These are phyloP conservation scores for Pomacea maculata DNA, from an alignment of 1,140 invertebrate species.

Conservation along the genomic window DNA sequence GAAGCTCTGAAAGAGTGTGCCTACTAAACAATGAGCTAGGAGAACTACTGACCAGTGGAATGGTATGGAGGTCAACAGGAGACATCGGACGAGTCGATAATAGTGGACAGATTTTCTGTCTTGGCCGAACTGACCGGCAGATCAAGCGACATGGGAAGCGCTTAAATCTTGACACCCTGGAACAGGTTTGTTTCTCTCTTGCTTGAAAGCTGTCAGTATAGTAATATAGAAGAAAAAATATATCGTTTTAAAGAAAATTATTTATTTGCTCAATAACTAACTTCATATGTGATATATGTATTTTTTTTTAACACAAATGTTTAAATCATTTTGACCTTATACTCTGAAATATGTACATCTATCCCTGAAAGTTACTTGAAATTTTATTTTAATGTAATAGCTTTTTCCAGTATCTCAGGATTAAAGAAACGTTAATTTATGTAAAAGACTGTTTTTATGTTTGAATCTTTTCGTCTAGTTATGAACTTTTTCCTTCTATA, in stretches of 20 bases:
- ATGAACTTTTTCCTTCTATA: not conserved
- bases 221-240: too few relatives aligned
- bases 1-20: slow-evolving; percentile 50
- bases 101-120: slow-evolving; percentile 71
- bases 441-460: not conserved
- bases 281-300: too few relatives aligned
- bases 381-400: too few relatives aligned
- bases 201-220: not conserved
- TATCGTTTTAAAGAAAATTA: too few relatives aligned
- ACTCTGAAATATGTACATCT: too few relatives aligned
- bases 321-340: too few relatives aligned
- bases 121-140: slow-evolving; percentile 73
- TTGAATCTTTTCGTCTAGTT: not conserved
- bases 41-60: not conserved
- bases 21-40: slow-evolving; percentile 40
- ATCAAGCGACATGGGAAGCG: slow-evolving; percentile 81
- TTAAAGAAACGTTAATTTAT: not conserved
- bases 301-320: too few relatives aligned
- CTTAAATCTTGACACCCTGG: slow-evolving; percentile 72
- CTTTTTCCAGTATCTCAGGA: too few relatives aligned
- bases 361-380: too few relatives aligned
- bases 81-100: slow-evolving; percentile 69
- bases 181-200: slow-evolving; percentile 62
- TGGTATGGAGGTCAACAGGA: slow-evolving; percentile 72
- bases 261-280: too few relatives aligned